These are phyloP conservation scores for Ateles fusciceps DNA, from an alignment of 2,797 vertebrate species.

Conservation along the genomic window DNA sequence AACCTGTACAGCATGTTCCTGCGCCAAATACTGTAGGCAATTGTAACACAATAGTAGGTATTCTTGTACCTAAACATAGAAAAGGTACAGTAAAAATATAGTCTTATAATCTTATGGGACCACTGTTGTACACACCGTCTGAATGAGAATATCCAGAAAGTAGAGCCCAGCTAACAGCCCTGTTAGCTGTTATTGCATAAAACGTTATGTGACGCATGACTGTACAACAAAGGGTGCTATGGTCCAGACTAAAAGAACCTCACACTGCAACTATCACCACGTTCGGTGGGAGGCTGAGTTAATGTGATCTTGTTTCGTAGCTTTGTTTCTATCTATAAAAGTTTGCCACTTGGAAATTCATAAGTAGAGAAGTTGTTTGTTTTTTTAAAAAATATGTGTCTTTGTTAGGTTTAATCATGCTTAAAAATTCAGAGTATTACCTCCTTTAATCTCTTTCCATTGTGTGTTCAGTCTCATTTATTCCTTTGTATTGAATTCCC, in stretches of 20 bases:
- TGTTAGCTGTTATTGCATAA: no score
- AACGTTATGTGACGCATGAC: background rate
- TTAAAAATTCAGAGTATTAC: background rate
- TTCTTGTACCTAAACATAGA: background rate
- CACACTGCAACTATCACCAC: background rate
- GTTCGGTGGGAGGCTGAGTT: background rate
- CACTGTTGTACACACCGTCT: background rate
- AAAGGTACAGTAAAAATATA: background rate
- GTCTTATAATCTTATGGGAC: background rate
- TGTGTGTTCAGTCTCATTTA: background rate
- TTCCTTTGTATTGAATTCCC: background rate
- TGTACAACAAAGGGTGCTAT: background rate
- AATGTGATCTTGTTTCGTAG: background rate
- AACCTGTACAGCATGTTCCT: no score
- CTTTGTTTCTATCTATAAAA: background rate
- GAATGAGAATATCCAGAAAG: no score
- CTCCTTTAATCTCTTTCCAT: background rate
- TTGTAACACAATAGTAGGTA: background rate
- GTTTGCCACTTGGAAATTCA: conserved; percentile 6
- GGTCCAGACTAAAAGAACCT: background rate
- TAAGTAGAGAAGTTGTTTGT: background rate
- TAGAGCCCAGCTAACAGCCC: no score
- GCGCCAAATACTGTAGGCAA: background rate
- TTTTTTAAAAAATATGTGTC: background rate
- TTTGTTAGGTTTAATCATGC: background rate